Conservation (phyloP, 2,888 invertebrate species). For the Fragum sueziense region DNA sequence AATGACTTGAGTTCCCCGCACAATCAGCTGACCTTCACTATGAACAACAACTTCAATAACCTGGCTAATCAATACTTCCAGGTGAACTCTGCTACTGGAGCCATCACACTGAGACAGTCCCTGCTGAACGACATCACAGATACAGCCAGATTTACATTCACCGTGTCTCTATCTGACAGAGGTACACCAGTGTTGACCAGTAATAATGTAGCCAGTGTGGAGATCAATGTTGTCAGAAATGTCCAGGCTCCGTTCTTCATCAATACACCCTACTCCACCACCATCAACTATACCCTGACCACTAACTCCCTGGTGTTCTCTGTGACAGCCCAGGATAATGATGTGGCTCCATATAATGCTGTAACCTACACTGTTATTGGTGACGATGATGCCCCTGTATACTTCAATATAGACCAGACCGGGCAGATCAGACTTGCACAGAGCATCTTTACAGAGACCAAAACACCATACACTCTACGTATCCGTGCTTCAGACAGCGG, state of each 20-base stretch:
- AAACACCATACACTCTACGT: slow-evolving; percentile 28
- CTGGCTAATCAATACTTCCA: slow-evolving; percentile 62
- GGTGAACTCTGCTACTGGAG: slow-evolving; percentile 66
- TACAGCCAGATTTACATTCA: slow-evolving; percentile 55
- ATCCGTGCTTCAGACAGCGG: slow-evolving; percentile 73
- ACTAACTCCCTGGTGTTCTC: slow-evolving; percentile 47
- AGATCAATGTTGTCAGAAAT: slow-evolving; percentile 68
- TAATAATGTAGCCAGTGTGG: slow-evolving; percentile 46
- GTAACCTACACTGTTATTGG: slow-evolving; percentile 72
- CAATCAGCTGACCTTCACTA: slow-evolving; percentile 54
- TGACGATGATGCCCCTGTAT: slow-evolving; percentile 67
- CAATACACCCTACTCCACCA: slow-evolving; percentile 53
- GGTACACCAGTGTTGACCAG: slow-evolving; percentile 60
- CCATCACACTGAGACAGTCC: slow-evolving; percentile 65
- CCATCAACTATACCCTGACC: slow-evolving; percentile 57
- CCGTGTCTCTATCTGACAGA: slow-evolving; percentile 51
- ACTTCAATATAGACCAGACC: slow-evolving; percentile 65
- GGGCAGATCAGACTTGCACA: not conserved
- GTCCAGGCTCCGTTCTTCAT: slow-evolving; percentile 55
- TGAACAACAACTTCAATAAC: slow-evolving; percentile 39
- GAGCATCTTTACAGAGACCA: slow-evolving; percentile 48
- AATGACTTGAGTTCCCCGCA: slow-evolving; percentile 57
- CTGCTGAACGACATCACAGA: slow-evolving; percentile 65
- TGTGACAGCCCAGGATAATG: slow-evolving; percentile 62
- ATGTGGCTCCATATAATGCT: slow-evolving; percentile 69